Base-by-base conservation (phyloP, 2,113 vertebrate species). In the Callipepla squamata region DNA sequence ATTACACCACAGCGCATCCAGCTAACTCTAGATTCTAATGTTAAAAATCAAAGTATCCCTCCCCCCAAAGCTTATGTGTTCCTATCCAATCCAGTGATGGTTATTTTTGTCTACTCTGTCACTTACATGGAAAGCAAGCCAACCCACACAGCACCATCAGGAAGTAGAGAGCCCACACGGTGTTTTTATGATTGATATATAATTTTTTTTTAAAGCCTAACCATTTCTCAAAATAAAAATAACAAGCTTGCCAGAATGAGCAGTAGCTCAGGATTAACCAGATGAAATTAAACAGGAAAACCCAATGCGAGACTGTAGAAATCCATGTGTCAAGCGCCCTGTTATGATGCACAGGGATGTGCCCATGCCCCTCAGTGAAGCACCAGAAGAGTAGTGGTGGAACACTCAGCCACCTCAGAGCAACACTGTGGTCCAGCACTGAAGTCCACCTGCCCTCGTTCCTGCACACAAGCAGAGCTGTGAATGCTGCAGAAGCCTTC, bases 71-170 rank as follows among this genome's bases (percentile, higher is more conserved):
- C 89, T 85, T 93, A 85, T 89, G 87, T 69, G 20, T 87, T 92
- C 53, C 75, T 92, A 87, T 59, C 77, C 89, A 68, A 93, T 91
- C 87, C 63, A 92, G 32, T 85, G 55, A 61, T 79, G 94, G 89
- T 89, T 93, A 94, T 94, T 96, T 96, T 96, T 87, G 68, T 92
- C 80, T 76, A 85, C 93, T 93, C 73, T 91, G 65, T 89, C 81
- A 89, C 81, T 91, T 93, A 42, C 11, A 36, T 51, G 77, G 85
- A 90, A 92, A 89, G 79, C 61, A 80, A 84, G 83, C 89, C 96
- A 95, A 80, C 80, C 88, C 80, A 90, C 93, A 80, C 93, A 85
- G 70, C 38, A 36, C 51, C 72, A 79, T 90, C 81, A 78, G 93
- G 91, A 94, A 87, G 78, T 45, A 89, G 57, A 34, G 75, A 61